Percentiles rank a stretch among this genome's conserved stretches.
These are phyloP conservation scores for Tragelaphus scriptus DNA, from an alignment of 2,113 vertebrate genomes.

Conservation along the genomic window DNA sequence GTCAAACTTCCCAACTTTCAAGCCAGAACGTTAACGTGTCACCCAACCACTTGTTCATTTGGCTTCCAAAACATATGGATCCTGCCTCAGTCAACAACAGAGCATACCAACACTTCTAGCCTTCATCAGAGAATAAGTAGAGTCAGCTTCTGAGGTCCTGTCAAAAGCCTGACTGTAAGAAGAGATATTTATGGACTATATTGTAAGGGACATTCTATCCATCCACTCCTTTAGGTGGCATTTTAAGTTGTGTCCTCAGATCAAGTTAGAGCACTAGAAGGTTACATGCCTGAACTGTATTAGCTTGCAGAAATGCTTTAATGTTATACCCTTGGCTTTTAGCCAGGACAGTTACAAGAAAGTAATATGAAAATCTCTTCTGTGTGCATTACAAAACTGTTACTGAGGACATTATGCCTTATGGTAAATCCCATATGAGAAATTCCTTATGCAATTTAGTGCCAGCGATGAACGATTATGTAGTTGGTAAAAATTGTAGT, in stretches of 20 bases:
- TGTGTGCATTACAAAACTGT: slow-evolving; percentile 28
- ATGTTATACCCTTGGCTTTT: slow-evolving; percentile 54
- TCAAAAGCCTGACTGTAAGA: slow-evolving; percentile 44
- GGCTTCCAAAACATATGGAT: slow-evolving; percentile 55
- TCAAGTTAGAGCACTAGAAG: slow-evolving; percentile 55
- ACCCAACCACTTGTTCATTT: slow-evolving; percentile 47
- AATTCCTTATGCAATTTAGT: slow-evolving; percentile 52
- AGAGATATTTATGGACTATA: slow-evolving; percentile 64
- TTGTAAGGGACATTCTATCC: slow-evolving; percentile 58
- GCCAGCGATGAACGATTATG: slow-evolving; percentile 15
- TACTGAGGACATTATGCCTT: slow-evolving; percentile 48
- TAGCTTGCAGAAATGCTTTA: slow-evolving; percentile 50
- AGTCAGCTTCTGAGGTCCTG: slow-evolving; percentile 18
- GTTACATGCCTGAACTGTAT: slow-evolving; percentile 47
- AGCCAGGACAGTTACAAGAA: slow-evolving; percentile 49
- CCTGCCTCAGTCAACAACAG: slow-evolving; percentile 46
- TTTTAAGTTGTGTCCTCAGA: slow-evolving; percentile 65
- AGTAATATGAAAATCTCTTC: slow-evolving; percentile 59
- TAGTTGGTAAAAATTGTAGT: slow-evolving; percentile 56
- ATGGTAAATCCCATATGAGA: slow-evolving; percentile 38
- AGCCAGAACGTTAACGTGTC: slow-evolving; percentile 34
- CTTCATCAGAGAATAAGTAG: slow-evolving; percentile 33
- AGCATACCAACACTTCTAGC: slow-evolving; percentile 13
- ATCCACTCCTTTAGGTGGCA: slow-evolving; percentile 58
- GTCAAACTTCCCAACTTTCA: slow-evolving; percentile 44